phyloP scores from a whole-genome alignment of 2,888 invertebrate genomes.

The Syritta pipiens region DNA sequence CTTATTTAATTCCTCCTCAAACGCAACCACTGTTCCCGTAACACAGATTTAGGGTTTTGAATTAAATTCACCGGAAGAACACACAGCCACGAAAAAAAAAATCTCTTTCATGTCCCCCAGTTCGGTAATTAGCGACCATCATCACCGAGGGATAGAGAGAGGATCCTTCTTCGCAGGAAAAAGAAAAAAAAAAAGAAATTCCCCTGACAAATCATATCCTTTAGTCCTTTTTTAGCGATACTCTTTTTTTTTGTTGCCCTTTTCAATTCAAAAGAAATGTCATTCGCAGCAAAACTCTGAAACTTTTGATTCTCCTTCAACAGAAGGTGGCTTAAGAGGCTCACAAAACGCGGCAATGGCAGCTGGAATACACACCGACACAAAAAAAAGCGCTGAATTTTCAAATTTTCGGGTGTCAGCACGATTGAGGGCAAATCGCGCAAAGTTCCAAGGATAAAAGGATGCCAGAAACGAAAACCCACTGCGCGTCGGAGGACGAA shows the following conservation, averaged over 20 bases:
- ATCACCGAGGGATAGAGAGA: too few relatives aligned
- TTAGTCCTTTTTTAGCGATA: not conserved
- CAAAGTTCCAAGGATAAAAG: conserved; percentile 16
- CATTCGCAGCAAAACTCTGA: conserved; percentile 9
- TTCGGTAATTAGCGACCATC: conserved; percentile 17
- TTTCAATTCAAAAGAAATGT: conserved; percentile 23
- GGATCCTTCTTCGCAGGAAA: not conserved
- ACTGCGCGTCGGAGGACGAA: too few relatives aligned
- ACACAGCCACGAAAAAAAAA: not conserved
- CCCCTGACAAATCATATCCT: conserved; percentile 18
- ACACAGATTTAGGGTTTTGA: not conserved
- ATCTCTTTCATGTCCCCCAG: conserved; percentile 7
- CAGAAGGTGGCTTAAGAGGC: too few relatives aligned
- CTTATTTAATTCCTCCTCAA: too few relatives aligned
- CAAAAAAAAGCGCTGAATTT: not conserved
- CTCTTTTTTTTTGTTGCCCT: not conserved
- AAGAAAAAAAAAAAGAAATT: not conserved
- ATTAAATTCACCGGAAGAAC: not conserved
- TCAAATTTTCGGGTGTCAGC: conserved; percentile 13
- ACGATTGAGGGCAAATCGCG: too few relatives aligned
- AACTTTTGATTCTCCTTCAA: too few relatives aligned
- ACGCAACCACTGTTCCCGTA: too few relatives aligned
- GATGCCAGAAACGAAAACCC: too few relatives aligned
- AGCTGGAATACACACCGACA: too few relatives aligned
- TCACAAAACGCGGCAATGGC: too few relatives aligned